phyloP scores from a whole-genome alignment of 2,888 invertebrate species.

The Tubulanus polymorphus region DNA sequence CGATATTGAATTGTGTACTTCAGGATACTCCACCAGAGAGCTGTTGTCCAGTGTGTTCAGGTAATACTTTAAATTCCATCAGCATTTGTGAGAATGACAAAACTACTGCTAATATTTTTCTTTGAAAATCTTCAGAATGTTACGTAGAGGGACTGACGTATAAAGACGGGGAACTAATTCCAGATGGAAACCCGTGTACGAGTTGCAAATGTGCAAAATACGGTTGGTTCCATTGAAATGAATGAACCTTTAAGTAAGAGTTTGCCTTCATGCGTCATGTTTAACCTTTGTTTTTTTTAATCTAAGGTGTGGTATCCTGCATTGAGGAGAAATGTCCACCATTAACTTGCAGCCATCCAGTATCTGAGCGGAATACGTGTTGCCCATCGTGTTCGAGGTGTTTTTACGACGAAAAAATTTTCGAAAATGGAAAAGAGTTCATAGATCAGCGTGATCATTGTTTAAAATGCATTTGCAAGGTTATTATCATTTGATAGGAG shows the following conservation, averaged over 20 bases:
- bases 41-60: conserved; percentile 41
- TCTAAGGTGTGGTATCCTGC: too few species aligned
- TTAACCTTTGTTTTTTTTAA: too few species aligned
- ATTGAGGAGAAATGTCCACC: conserved; percentile 26
- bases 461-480: conserved; percentile 37
- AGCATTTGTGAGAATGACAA: too few species aligned
- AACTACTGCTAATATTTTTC: neutral
- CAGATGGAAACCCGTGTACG: conserved; percentile 27
- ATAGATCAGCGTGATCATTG: conserved; percentile 34
- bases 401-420: conserved; percentile 29
- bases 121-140: conserved; percentile 27
- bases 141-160: conserved; percentile 26
- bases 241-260: too few species aligned
- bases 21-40: conserved; percentile 30
- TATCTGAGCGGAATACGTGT: conserved; percentile 33
- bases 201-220: conserved; percentile 32
- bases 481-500: too few species aligned
- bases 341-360: conserved; percentile 31
- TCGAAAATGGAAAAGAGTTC: conserved; percentile 33
- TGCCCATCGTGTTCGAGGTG: conserved; percentile 40
- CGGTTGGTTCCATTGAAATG: too few species aligned
- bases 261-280: too few species aligned
- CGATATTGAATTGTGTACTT: conserved; percentile 28
- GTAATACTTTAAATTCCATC: too few species aligned
- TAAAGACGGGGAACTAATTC: conserved; percentile 29